Evolutionary conservation across 2,113 vertebrate genomes (phyloP).

Genomic region (Clinocottus analis): DNA sequence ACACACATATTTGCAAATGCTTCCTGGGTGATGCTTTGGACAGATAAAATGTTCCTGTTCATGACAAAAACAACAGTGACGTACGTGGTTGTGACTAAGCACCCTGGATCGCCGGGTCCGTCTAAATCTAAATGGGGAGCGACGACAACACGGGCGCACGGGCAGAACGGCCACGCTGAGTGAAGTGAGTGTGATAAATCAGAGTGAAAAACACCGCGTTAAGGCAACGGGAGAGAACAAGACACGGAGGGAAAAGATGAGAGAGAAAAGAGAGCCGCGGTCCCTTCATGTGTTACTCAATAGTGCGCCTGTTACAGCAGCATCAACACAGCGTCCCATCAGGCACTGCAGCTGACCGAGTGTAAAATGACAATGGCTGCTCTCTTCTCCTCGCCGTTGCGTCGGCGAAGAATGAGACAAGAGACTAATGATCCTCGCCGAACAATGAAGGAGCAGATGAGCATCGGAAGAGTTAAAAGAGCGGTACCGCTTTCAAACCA

Average conservation of each 20-base stretch:
- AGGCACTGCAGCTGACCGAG: slow-evolving; percentile 6
- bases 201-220: not conserved
- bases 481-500: not conserved
- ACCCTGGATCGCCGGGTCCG: too few species aligned
- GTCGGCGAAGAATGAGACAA: not conserved
- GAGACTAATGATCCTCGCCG: not conserved
- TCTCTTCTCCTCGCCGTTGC: slow-evolving; percentile 9
- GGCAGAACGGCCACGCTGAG: not conserved
- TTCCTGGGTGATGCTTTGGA: too few species aligned
- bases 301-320: not conserved
- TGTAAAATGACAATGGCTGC: slow-evolving; percentile 8
- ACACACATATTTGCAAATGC: too few species aligned
- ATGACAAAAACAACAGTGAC: too few species aligned
- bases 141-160: too few species aligned
- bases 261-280: not conserved
- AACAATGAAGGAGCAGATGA: not conserved
- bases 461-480: not conserved
- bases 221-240: not conserved
- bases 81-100: too few species aligned
- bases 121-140: too few species aligned
- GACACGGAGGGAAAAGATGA: not conserved
- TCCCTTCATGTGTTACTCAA: not conserved
- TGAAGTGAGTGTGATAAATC: not conserved
- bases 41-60: too few species aligned
- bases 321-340: slow-evolving; percentile 15